phyloP scores from a whole-genome alignment of 2,888 invertebrate species.

The Crioceris asparagi region DNA sequence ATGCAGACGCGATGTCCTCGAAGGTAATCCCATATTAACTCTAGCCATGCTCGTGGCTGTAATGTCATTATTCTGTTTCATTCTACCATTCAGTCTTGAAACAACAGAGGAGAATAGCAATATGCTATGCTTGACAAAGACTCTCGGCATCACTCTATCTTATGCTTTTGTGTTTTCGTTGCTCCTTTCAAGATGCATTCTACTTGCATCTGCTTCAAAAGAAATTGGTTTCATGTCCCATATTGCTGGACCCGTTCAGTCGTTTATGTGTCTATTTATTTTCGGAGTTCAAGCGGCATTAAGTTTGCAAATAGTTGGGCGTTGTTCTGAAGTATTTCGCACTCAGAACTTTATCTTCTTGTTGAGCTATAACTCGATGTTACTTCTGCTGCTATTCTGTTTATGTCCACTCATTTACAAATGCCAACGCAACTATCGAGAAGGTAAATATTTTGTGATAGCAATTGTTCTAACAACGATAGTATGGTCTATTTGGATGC shows the following conservation, averaged over 20 bases:
- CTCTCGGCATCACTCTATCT: slow-evolving; percentile 47
- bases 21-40: slow-evolving; percentile 53
- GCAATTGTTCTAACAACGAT: slow-evolving; percentile 44
- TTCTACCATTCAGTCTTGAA: slow-evolving; percentile 43
- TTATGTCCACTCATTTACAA: slow-evolving; percentile 51
- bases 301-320: slow-evolving; percentile 39
- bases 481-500: slow-evolving; percentile 52
- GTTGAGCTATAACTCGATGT: slow-evolving; percentile 50
- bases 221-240: slow-evolving; percentile 59
- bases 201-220: slow-evolving; percentile 54
- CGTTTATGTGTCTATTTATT: slow-evolving; percentile 52
- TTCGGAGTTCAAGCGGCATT: slow-evolving; percentile 49
- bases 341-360: slow-evolving; percentile 41
- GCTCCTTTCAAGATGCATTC: slow-evolving; percentile 51
- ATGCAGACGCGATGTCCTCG: slow-evolving; percentile 52
- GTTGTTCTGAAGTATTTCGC: slow-evolving; percentile 40
- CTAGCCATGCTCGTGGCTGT: slow-evolving; percentile 40
- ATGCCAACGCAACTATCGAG: slow-evolving; percentile 56
- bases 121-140: slow-evolving; percentile 42
- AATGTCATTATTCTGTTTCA: slow-evolving; percentile 41
- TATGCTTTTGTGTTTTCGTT: slow-evolving; percentile 54
- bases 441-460: slow-evolving; percentile 48
- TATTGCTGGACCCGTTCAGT: slow-evolving; percentile 58
- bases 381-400: slow-evolving; percentile 46
- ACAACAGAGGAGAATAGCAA: slow-evolving; percentile 20